Percentiles rank a stretch among this genome's conserved stretches.
phyloP scores from a whole-genome alignment of 1,140 invertebrate species.

The Pemphigus obesinymphae region DNA sequence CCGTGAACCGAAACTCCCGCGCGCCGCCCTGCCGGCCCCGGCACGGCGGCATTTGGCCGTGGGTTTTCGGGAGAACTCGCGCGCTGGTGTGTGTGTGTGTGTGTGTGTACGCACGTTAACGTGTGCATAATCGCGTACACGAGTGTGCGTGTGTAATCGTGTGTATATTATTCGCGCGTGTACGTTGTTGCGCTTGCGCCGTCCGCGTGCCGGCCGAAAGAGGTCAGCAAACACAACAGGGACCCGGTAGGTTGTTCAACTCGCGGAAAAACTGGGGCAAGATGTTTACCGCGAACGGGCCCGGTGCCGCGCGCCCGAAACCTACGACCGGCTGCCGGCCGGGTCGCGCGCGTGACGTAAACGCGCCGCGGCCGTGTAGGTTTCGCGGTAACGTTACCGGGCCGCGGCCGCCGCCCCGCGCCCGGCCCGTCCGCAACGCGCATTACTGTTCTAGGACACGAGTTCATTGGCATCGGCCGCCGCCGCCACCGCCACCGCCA shows the following conservation, averaged over 20 bases:
- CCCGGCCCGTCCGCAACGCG: not conserved
- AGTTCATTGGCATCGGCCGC: conserved; percentile 37
- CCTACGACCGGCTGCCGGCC: not conserved
- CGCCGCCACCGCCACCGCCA: conserved; percentile 16
- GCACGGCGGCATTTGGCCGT: conserved; percentile 31
- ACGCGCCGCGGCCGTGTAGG: not conserved
- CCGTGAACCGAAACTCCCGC: conserved; percentile 6
- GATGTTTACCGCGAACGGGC: not conserved
- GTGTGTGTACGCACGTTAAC: too few relatives aligned
- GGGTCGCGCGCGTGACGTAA: not conserved
- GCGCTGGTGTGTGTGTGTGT: not conserved
- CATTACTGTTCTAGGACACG: conserved; percentile 34
- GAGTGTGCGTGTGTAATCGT: not conserved
- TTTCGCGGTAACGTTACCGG: conserved; percentile 7
- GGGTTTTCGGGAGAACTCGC: conserved; percentile 26
- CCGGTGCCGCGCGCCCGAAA: not conserved
- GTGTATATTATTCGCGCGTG: not conserved
- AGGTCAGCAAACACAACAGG: conserved; percentile 40
- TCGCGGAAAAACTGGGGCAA: conserved; percentile 22
- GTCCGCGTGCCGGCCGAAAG: not conserved
- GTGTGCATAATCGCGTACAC: too few relatives aligned
- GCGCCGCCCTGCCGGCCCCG: not conserved
- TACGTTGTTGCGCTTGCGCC: not conserved
- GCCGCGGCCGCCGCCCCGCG: not conserved
- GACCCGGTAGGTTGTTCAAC: conserved; percentile 34